Evolutionary conservation across 2,113 vertebrate genomes (phyloP).

Genomic region (Oreochromis aureus): DNA sequence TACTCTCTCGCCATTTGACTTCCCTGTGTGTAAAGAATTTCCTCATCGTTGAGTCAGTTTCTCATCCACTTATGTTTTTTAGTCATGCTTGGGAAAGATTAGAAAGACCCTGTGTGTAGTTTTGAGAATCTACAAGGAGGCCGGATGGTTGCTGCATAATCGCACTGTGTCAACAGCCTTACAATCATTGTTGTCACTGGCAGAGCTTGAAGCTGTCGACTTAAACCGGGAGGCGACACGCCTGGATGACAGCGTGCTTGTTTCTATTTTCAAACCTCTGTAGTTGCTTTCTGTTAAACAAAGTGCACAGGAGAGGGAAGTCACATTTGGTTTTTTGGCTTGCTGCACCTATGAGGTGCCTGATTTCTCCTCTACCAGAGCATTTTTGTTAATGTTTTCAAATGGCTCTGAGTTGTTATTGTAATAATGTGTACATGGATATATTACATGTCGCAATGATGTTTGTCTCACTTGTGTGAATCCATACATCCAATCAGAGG

Average conservation of each 20-base stretch:
- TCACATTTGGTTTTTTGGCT: neutral
- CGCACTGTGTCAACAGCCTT: constrained; percentile 26
- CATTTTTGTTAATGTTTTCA: neutral
- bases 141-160: neutral
- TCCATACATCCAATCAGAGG: neutral
- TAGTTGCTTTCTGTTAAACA: neutral
- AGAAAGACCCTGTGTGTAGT: neutral
- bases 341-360: neutral
- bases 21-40: neutral
- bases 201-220: neutral
- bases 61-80: neutral
- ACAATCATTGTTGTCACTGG: constrained; percentile 34
- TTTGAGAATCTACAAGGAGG: constrained; percentile 32
- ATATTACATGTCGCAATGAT: neutral
- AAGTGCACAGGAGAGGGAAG: neutral
- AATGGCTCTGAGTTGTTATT: neutral
- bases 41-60: neutral
- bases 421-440: neutral
- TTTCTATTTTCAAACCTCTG: neutral
- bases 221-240: neutral
- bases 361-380: neutral
- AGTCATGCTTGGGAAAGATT: neutral
- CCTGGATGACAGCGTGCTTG: neutral
- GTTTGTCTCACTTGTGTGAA: neutral
- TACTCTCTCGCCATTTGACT: neutral